Conservation (phyloP, 2,113 vertebrate species). For the Nestor notabilis region DNA sequence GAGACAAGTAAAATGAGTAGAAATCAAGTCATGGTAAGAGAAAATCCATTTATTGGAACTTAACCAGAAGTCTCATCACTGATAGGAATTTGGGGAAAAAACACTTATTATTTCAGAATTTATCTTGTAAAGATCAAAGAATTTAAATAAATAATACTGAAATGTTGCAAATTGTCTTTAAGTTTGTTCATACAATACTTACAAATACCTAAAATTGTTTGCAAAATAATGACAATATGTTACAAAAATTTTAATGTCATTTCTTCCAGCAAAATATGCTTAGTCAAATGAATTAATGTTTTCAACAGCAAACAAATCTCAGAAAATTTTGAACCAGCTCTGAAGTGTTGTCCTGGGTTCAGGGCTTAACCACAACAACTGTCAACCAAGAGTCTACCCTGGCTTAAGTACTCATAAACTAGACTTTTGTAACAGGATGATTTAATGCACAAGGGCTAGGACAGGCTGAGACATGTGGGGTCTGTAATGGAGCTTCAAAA, state of each 20-base stretch:
- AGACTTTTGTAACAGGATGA: background rate
- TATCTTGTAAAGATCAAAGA: background rate
- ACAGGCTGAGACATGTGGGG: accelerated
- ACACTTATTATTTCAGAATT: background rate
- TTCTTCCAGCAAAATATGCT: background rate
- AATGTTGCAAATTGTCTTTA: accelerated
- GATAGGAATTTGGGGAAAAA: background rate
- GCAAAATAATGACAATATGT: background rate
- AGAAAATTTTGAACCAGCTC: background rate
- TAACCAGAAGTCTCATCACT: background rate
- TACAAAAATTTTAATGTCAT: background rate
- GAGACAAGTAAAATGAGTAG: background rate
- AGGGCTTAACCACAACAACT: too few species aligned
- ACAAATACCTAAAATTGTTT: background rate
- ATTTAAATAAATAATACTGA: background rate
- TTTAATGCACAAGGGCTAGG: background rate
- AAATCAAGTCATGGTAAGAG: background rate
- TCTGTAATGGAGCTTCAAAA: background rate
- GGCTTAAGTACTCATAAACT: background rate
- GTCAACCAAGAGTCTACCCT: background rate
- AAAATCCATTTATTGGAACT: background rate
- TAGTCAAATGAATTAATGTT: background rate
- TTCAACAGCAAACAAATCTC: background rate
- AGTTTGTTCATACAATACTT: background rate
- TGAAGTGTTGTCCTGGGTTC: background rate